phyloP scores from a whole-genome alignment of 2,113 vertebrate species.

The Dryoscopus gambensis region DNA sequence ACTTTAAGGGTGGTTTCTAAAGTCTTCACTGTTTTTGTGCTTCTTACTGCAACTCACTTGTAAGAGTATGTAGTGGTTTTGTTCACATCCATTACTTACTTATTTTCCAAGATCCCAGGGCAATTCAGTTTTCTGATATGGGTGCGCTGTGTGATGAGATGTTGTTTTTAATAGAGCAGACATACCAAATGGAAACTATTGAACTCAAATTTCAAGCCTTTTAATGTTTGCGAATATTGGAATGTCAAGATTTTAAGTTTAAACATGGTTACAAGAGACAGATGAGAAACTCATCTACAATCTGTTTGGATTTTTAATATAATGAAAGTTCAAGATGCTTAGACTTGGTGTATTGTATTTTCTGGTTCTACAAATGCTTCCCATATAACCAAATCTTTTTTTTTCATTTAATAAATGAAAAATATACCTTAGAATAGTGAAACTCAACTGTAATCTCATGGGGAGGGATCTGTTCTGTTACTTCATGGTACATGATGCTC shows the following conservation, averaged over 20 bases:
- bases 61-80: not conserved
- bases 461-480: not conserved
- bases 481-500: not conserved
- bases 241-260: not conserved
- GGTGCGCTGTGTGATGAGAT: no score
- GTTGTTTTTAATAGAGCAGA: not conserved
- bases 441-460: not conserved
- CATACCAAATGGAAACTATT: not conserved
- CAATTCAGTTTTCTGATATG: no score
- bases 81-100: no score
- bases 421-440: not conserved
- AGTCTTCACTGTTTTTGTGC: not conserved
- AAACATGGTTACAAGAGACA: not conserved
- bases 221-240: not conserved
- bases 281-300: not conserved
- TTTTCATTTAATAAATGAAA: not conserved
- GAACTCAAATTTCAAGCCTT: not conserved
- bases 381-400: rapidly evolving
- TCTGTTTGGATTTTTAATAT: not conserved
- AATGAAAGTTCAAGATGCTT: not conserved
- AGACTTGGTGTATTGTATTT: not conserved
- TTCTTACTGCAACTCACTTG: not conserved
- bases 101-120: no score
- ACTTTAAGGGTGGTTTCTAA: not conserved
- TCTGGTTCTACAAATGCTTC: not conserved